Conservation (phyloP, 2,888 invertebrate species). For the Andrena minutula region DNA sequence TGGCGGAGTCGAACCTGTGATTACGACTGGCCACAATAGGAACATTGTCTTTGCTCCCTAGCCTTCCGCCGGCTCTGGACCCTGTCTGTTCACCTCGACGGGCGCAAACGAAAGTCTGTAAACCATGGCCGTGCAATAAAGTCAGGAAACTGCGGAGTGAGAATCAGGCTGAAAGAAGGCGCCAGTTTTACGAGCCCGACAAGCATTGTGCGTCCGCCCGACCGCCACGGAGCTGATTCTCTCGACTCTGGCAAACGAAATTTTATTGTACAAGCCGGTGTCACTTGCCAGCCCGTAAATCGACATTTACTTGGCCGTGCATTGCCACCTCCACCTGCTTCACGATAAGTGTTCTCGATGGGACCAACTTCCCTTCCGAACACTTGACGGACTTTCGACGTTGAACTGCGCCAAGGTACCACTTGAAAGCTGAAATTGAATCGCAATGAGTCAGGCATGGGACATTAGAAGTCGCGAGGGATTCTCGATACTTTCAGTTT, state of each 20-base stretch:
- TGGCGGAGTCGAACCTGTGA: conserved; percentile 74
- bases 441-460: too few species aligned
- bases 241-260: conserved; percentile 66
- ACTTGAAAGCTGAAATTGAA: too few species aligned
- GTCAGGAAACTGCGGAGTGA: conserved; percentile 73
- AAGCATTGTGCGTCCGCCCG: conserved; percentile 65
- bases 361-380: conserved; percentile 23
- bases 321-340: conserved; percentile 59
- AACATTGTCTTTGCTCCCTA: conserved; percentile 68
- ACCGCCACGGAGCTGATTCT: conserved; percentile 30
- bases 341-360: conserved; percentile 54
- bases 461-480: too few species aligned
- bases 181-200: conserved; percentile 78
- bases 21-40: conserved; percentile 71
- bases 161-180: conserved; percentile 76
- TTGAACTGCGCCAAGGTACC: not conserved
- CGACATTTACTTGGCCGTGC: conserved; percentile 69
- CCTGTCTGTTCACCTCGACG: conserved; percentile 44
- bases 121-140: conserved; percentile 75
- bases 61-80: conserved; percentile 25
- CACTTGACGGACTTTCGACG: not conserved
- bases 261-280: conserved; percentile 69
- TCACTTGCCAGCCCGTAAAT: conserved; percentile 69
- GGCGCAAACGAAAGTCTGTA: conserved; percentile 71
- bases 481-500: too few species aligned